phyloP scores from a whole-genome alignment of 30 jellyfish, hydroid and myxozoan genomes.

The Turritopsis rubra region DNA sequence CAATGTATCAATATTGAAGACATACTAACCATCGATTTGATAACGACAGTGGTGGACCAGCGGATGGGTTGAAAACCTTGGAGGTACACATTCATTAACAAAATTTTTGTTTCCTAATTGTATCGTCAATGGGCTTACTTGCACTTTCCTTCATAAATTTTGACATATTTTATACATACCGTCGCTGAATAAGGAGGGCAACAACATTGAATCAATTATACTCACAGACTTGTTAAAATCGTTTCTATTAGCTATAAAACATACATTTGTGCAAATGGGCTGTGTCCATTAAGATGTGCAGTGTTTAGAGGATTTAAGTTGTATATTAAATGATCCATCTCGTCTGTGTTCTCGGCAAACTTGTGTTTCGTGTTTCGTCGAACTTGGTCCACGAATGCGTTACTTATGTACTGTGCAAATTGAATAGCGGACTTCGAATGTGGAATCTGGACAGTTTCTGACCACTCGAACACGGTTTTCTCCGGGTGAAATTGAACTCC shows the following conservation, averaged over 20 bases:
- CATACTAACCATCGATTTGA: no score
- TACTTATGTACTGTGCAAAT: conserved; percentile 32
- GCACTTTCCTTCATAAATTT: no score
- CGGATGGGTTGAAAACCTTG: no score
- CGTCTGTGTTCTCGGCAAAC: conserved; percentile 16
- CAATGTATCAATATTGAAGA: no score
- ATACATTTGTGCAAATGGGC: conserved; percentile 29
- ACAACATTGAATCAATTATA: background rate
- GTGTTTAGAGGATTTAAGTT: conserved; percentile 32
- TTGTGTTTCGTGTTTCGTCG: conserved; percentile 32
- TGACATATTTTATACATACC: no score
- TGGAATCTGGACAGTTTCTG: conserved; percentile 41
- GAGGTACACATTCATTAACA: no score
- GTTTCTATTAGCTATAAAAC: background rate
- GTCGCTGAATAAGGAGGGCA: background rate
- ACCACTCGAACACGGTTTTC: conserved; percentile 47
- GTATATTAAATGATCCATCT: conserved; percentile 20
- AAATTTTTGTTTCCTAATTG: no score
- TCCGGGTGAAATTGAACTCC: conserved; percentile 96
- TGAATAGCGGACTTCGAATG: conserved; percentile 35
- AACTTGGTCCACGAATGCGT: conserved; percentile 45
- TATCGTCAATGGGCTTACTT: no score
- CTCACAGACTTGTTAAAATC: background rate
- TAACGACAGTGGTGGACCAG: no score
- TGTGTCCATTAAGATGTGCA: conserved; percentile 35